Percentiles rank a stretch among this genome's conserved stretches.
phyloP scores from a whole-genome alignment of 2,113 vertebrate species.

The Phylloscopus trochilus region DNA sequence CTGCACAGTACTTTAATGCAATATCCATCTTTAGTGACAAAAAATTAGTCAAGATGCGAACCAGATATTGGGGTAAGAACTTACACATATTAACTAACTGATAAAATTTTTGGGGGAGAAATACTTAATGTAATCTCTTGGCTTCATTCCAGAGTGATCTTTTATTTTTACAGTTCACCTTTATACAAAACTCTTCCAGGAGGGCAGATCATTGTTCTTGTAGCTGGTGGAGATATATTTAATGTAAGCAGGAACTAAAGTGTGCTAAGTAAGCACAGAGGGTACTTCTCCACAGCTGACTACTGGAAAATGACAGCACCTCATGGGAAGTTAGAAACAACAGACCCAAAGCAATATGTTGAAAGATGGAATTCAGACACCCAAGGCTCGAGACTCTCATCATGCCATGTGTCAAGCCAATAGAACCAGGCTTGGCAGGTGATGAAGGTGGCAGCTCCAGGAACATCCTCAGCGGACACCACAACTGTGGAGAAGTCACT shows the following conservation, averaged over 20 bases:
- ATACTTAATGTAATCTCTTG: neutral
- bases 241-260: neutral
- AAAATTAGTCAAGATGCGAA: neutral
- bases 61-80: neutral
- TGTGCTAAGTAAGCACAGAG: neutral
- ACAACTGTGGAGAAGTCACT: neutral
- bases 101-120: neutral
- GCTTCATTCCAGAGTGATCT: neutral
- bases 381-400: neutral
- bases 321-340: neutral
- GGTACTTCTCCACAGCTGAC: neutral
- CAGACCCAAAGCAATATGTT: neutral
- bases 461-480: neutral
- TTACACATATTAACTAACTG: neutral
- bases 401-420: neutral
- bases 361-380: constrained; percentile 4
- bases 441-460: neutral
- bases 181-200: neutral
- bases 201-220: neutral
- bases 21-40: neutral
- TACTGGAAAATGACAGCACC: constrained; percentile 29
- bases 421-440: neutral
- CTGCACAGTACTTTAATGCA: neutral
- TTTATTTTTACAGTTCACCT: neutral
- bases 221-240: neutral